Conservation (phyloP, 2,113 vertebrate genomes). For the Notarius quadriscutis region DNA sequence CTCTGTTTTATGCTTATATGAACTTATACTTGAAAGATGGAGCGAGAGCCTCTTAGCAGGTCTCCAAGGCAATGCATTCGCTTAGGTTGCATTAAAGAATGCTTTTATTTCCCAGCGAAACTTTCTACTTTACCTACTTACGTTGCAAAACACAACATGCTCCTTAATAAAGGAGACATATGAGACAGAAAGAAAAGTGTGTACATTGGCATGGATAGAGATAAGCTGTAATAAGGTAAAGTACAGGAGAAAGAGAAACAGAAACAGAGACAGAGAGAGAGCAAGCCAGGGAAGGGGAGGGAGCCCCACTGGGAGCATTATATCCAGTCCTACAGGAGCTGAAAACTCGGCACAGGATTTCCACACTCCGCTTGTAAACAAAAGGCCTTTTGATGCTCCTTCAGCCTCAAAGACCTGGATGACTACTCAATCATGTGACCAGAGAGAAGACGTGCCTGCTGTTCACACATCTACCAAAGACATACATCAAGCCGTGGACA, state of each 20-base stretch:
- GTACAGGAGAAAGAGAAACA: slow-evolving; percentile 13
- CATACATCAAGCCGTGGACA: slow-evolving; percentile 16
- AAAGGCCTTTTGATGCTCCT: slow-evolving; percentile 65
- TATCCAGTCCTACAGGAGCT: slow-evolving; percentile 46
- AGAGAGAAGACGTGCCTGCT: slow-evolving; percentile 31
- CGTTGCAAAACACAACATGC: slow-evolving; percentile 29
- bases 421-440: slow-evolving; percentile 61
- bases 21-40: slow-evolving; percentile 59
- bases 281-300: slow-evolving; percentile 14
- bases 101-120: slow-evolving; percentile 31
- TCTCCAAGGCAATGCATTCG: slow-evolving; percentile 66
- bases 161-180: slow-evolving; percentile 36
- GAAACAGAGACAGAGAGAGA: not conserved
- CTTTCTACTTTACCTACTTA: slow-evolving; percentile 23
- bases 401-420: slow-evolving; percentile 52
- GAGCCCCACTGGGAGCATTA: slow-evolving; percentile 50
- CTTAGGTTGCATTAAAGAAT: slow-evolving; percentile 44
- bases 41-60: slow-evolving; percentile 57
- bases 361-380: slow-evolving; percentile 61
- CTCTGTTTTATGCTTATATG: slow-evolving; percentile 64
- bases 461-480: slow-evolving; percentile 30
- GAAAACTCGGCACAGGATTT: slow-evolving; percentile 48
- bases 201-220: not conserved
- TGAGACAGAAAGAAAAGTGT: slow-evolving; percentile 4
- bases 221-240: slow-evolving; percentile 6